phyloP scores from a whole-genome alignment of 2,888 invertebrate species.

The Lordiphosa andalusiaca region DNA sequence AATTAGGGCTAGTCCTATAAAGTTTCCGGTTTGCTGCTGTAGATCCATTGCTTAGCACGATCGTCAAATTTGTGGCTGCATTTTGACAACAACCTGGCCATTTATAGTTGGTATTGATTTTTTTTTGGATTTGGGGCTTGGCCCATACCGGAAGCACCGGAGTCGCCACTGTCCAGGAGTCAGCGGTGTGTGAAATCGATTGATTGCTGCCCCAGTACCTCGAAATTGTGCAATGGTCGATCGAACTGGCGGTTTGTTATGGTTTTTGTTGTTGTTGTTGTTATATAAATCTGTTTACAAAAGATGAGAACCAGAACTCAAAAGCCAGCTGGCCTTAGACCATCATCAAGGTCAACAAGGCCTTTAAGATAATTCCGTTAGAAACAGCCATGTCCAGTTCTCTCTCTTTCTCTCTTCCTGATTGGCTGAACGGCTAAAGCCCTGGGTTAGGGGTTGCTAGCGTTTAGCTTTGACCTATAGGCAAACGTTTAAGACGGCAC shows the following conservation, averaged over 20 bases:
- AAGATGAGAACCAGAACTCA: constrained; percentile 10
- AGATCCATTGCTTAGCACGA: constrained; percentile 61
- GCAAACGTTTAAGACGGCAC: constrained; percentile 24
- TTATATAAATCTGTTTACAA: constrained; percentile 23
- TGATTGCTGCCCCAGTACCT: constrained; percentile 26
- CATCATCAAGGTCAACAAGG: constrained; percentile 39
- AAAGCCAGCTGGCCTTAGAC: constrained; percentile 19
- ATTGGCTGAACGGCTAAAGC: constrained; percentile 54
- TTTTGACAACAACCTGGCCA: constrained; percentile 69
- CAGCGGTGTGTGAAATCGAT: constrained; percentile 73
- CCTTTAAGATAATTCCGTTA: constrained; percentile 40
- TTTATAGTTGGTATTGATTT: constrained; percentile 47
- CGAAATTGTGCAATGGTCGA: constrained; percentile 61
- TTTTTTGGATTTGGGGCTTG: constrained; percentile 46
- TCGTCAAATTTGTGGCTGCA: constrained; percentile 67
- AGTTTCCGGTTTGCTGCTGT: constrained; percentile 1
- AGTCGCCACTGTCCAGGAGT: constrained; percentile 40
- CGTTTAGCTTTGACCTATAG: constrained; percentile 46
- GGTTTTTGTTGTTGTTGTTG: neutral
- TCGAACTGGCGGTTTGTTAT: constrained; percentile 13
- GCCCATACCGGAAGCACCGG: constrained; percentile 56
- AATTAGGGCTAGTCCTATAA: constrained; percentile 8
- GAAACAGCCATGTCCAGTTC: constrained; percentile 26
- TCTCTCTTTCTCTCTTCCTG: constrained; percentile 29
- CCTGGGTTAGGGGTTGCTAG: constrained; percentile 38